Evolutionary conservation across 2,113 vertebrate genomes (phyloP).

Genomic region (Embiotoca jacksoni): DNA sequence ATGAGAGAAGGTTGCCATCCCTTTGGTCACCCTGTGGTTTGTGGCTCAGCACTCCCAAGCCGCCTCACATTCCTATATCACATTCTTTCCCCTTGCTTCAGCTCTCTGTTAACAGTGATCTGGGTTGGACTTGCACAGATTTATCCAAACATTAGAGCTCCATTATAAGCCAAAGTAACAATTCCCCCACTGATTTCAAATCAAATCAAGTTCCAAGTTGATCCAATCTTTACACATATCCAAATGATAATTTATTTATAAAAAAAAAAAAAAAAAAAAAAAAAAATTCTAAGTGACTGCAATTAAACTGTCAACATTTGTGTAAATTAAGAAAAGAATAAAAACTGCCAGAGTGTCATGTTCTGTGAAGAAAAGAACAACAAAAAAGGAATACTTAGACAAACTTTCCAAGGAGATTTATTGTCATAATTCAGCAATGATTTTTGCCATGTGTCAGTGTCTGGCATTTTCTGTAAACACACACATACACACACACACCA

Average conservation of each 20-base stretch:
- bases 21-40: slow-evolving; percentile 73
- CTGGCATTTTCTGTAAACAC: slow-evolving; percentile 31
- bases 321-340: neutral
- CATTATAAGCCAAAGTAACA: slow-evolving; percentile 15
- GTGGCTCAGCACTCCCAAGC: slow-evolving; percentile 63
- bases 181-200: neutral
- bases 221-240: neutral
- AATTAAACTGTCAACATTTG: neutral
- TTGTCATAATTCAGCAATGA: slow-evolving; percentile 28
- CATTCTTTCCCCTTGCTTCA: slow-evolving; percentile 70
- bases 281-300: neutral
- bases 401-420: slow-evolving; percentile 33
- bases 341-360: neutral
- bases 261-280: no score
- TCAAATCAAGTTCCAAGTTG: neutral
- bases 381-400: slow-evolving; percentile 7
- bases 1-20: slow-evolving; percentile 22
- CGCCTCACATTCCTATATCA: slow-evolving; percentile 56
- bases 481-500: slow-evolving; percentile 14
- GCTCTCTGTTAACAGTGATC: slow-evolving; percentile 46
- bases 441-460: slow-evolving; percentile 43
- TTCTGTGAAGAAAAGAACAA: neutral
- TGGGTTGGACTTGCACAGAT: slow-evolving; percentile 38
- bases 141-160: slow-evolving; percentile 19
- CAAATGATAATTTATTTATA: neutral